Percentiles rank a stretch among this genome's conserved stretches.
Evolutionary conservation across 2,888 invertebrate genomes (phyloP).

Genomic region (Caradrina kadenii): DNA sequence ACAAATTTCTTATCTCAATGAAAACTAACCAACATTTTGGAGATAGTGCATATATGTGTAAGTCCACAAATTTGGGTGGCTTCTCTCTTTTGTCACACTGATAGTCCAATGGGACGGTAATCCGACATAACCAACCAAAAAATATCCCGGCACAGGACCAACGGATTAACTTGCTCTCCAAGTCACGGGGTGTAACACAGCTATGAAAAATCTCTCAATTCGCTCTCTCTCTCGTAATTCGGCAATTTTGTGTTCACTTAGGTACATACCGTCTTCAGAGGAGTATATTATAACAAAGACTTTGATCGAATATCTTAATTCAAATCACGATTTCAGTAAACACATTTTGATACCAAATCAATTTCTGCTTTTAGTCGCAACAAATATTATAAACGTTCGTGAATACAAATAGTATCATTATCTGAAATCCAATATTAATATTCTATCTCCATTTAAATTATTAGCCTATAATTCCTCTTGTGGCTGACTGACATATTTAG

Average conservation of each 20-base stretch:
- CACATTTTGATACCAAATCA: conserved; percentile 44
- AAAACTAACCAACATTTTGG: too few relatives aligned
- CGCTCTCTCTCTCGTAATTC: not conserved
- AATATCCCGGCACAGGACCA: not conserved
- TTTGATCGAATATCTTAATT: conserved; percentile 25
- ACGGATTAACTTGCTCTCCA: not conserved
- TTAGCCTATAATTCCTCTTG: conserved; percentile 27
- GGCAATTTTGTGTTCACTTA: not conserved
- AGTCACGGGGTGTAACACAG: not conserved
- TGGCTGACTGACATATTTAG: conserved; percentile 41
- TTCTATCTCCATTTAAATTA: conserved; percentile 43
- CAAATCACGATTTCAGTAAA: conserved; percentile 40
- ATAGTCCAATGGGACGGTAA: not conserved
- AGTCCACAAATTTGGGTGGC: too few relatives aligned
- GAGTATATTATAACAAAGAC: conserved; percentile 10
- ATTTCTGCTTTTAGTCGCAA: conserved; percentile 40
- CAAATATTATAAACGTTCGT: conserved; percentile 29
- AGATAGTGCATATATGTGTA: too few relatives aligned
- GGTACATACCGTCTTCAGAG: not conserved
- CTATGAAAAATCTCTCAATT: not conserved
- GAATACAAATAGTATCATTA: conserved; percentile 41
- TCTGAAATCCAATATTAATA: conserved; percentile 33
- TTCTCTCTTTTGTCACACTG: too few relatives aligned
- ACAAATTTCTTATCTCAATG: too few relatives aligned
- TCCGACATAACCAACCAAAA: too few relatives aligned